These are phyloP conservation scores for Brachylomia viminalis DNA, from an alignment of 2,888 invertebrate species.

Conservation along the genomic window DNA sequence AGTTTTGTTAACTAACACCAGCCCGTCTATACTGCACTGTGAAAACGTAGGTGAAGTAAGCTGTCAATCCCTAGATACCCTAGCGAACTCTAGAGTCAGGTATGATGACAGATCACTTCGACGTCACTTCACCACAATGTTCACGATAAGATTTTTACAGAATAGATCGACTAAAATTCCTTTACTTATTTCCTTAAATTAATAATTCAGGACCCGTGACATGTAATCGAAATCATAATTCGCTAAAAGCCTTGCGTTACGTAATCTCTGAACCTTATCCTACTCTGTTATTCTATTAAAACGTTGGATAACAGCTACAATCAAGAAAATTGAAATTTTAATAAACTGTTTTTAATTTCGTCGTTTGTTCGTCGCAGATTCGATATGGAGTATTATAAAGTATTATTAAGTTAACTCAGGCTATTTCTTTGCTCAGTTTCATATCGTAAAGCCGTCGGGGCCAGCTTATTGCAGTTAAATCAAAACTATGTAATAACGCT, in stretches of 20 bases:
- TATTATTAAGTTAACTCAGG: constrained; percentile 66
- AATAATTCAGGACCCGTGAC: constrained; percentile 40
- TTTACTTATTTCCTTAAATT: constrained; percentile 5
- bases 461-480: constrained; percentile 77
- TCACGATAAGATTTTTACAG: background rate
- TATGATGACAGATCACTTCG: background rate
- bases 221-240: constrained; percentile 63
- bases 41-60: background rate
- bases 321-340: constrained; percentile 75
- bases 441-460: constrained; percentile 79
- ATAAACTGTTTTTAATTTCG: constrained; percentile 72
- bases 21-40: background rate
- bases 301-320: constrained; percentile 65
- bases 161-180: background rate
- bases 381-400: constrained; percentile 65
- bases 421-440: constrained; percentile 73
- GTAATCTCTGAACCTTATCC: constrained; percentile 66
- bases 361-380: constrained; percentile 58
- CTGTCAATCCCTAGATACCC: background rate
- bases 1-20: too few relatives aligned
- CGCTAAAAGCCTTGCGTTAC: constrained; percentile 54
- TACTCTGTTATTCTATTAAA: constrained; percentile 70
- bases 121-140: background rate
- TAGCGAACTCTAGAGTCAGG: background rate
- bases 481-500: constrained; percentile 74